Base-by-base conservation (phyloP, 2,797 vertebrate species). In the Pseudomugil tenellus region DNA sequence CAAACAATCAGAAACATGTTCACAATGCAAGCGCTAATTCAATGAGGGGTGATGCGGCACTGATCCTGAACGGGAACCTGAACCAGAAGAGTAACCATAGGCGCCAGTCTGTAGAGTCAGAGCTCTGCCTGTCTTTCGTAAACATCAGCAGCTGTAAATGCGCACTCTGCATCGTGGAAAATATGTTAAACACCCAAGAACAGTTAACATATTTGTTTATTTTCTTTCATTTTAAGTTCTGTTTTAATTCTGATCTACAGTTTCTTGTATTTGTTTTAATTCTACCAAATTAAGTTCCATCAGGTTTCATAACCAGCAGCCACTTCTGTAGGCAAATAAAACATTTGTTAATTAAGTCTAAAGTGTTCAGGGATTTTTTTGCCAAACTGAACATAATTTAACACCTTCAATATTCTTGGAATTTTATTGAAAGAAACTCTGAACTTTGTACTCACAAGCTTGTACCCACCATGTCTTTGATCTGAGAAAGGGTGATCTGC, bases 401-500 rank as follows among this genome's bases (percentile, higher is more conserved):
- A n/a, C n/a, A n/a, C n/a, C n/a, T n/a, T n/a, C n/a, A n/a, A n/a
- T n/a, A n/a, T n/a, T n/a, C n/a, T n/a, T n/a, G n/a, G n/a, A n/a
- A n/a, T n/a, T n/a, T n/a, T n/a, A n/a, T n/a, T n/a, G n/a, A n/a
- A n/a, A n/a, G n/a, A n/a, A n/a, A n/a, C n/a, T n/a, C n/a, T n/a
- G n/a, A n/a, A n/a, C 21, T 81, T 17, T 7, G 16, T 17, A 41
- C 39, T 43, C 56, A n/a, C n/a, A n/a, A n/a, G n/a, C n/a, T n/a
- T n/a, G n/a, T 58, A 86, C 96, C 94, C 82, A 98, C 98, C 96
- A 99, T 97, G 74, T 99, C 98, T 91, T 98, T 99, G 85, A 99
- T 98, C 91, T 99, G 98, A 26, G 96, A 99, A 55, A 99, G 92
- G 0, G 98, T 98, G 84, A 99, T 96, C 91, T 98, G 97, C 80